These are phyloP conservation scores for Thaumetopoea pityocampa DNA, from an alignment of 1,140 invertebrate genomes.

Conservation along the genomic window DNA sequence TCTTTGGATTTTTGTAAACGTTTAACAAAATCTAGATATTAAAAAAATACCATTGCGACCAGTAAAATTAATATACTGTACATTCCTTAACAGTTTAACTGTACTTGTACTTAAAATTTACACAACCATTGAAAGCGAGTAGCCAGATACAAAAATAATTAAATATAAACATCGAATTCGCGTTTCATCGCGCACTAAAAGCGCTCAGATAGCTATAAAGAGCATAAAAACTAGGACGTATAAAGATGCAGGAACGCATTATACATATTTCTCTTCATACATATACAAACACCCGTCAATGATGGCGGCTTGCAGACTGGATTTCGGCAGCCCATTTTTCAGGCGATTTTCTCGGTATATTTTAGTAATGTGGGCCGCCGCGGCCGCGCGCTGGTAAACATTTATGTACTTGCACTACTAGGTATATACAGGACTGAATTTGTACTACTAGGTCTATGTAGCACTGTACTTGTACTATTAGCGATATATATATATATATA, in stretches of 20 bases:
- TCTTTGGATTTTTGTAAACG: no score
- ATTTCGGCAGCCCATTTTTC: slow-evolving; percentile 64
- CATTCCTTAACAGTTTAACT: no score
- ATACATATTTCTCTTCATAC: slow-evolving; percentile 35
- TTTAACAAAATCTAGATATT: no score
- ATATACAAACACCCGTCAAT: slow-evolving; percentile 43
- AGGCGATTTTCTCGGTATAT: slow-evolving; percentile 50
- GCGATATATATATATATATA: no score
- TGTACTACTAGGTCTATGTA: no score
- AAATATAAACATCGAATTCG: slow-evolving; percentile 24
- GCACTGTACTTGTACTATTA: no score
- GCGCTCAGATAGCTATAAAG: slow-evolving; percentile 27
- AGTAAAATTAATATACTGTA: no score
- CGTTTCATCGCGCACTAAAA: slow-evolving; percentile 27
- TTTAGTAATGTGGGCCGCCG: slow-evolving; percentile 58
- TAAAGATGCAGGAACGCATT: slow-evolving; percentile 15
- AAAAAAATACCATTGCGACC: no score
- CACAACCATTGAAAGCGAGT: slow-evolving; percentile 15
- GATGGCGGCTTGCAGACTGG: slow-evolving; percentile 36
- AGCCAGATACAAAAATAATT: slow-evolving; percentile 21
- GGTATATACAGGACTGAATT: no score
- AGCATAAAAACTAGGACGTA: slow-evolving; percentile 34
- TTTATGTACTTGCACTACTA: no score
- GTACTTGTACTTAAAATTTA: no score
- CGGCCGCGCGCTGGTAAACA: slow-evolving; percentile 46